These are phyloP conservation scores for Scalopus aquaticus DNA, from an alignment of 2,113 vertebrate species.

Conservation along the genomic window DNA sequence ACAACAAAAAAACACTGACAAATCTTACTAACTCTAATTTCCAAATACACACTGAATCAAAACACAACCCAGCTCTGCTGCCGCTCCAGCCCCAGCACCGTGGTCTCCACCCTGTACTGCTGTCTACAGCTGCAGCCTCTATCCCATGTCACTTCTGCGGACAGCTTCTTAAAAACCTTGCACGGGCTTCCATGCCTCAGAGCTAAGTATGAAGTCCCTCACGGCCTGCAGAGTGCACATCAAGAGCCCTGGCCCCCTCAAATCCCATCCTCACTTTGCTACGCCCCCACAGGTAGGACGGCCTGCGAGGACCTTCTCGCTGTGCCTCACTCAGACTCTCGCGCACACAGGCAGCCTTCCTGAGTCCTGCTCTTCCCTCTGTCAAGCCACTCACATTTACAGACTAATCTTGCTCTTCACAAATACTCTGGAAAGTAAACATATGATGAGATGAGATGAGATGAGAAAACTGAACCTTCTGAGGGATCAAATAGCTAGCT, in stretches of 20 bases:
- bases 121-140: background rate
- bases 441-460: no score
- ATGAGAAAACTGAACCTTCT: background rate
- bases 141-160: no score
- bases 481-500: conserved; percentile 28
- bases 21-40: background rate
- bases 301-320: background rate
- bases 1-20: background rate
- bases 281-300: no score
- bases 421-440: background rate
- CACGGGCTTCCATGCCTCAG: background rate
- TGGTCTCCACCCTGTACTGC: background rate
- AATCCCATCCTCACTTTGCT: background rate
- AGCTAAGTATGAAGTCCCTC: background rate
- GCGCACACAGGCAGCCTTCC: background rate
- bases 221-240: background rate
- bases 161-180: background rate
- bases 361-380: background rate
- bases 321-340: background rate
- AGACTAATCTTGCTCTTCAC: conserved; percentile 13
- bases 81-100: accelerated
- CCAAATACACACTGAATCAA: background rate
- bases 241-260: accelerated
- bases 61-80: accelerated
- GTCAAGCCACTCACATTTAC: background rate